Evolutionary conservation across 2,888 invertebrate genomes (phyloP), one percentile per base, ranked within the genome.

Genomic region (Balanococcus diminutus): DNA sequence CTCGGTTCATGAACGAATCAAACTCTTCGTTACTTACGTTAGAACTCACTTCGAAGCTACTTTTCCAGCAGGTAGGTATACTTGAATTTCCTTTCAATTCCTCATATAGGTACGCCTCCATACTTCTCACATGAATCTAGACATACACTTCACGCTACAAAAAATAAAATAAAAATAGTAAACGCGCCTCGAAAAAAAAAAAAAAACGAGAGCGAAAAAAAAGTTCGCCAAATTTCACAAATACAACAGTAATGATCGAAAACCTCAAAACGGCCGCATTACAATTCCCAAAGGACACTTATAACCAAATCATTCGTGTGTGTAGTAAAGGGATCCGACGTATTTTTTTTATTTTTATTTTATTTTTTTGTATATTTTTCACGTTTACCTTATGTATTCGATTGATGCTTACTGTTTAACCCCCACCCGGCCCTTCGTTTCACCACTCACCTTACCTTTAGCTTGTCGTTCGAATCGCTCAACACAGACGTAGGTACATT

Each of bases 291-390:
- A 67, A 67, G 61, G 61, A 67, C 61, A n/a, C 61, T 25, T 67
- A 67, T 67, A 67, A 67, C 61, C 61, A 67, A 67, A 67, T 67
- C 61, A 67, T 67, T 67, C 28, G 61, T 67, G 56, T 56, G 61
- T 67, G n/a, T 67, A 67, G 61, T 67, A 67, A 67, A 67, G 28
- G 61, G 61, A 67, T 67, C 61, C 61, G 25, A n/a, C 61, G 5
- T n/a, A n/a, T n/a, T n/a, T n/a, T n/a, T n/a, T n/a, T n/a, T n/a
- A n/a, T 22, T 56, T 46, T 14, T 56, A 19, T 56, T 19, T 56
- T 19, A 19, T 25, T 67, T 67, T 67, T 67, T 11, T 11, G 51
- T 51, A 51, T 51, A 28, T 28, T 22, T 67, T 67, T 11, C 61
- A 67, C 61, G 9, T 67, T 67, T 28, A 25, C 61, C 61, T 67